Percentiles rank a stretch among this genome's conserved stretches.
phyloP scores from a whole-genome alignment of 2,797 vertebrate genomes.

The Darevskia mixta region DNA sequence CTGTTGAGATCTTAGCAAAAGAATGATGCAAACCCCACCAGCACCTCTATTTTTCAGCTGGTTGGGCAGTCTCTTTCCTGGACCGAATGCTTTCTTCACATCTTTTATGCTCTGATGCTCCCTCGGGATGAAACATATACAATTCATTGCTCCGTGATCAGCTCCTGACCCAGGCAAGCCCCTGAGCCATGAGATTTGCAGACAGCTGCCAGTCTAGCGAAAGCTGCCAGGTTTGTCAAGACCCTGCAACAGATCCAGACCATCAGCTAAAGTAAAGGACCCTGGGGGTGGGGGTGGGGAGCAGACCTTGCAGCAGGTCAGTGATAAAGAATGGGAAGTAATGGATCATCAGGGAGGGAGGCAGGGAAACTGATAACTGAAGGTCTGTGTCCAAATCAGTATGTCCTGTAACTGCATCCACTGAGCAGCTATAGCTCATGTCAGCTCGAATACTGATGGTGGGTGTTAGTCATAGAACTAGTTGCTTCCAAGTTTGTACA shows the following conservation, averaged over 20 bases:
- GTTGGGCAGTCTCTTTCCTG: slow-evolving; percentile 42
- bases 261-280: slow-evolving; percentile 53
- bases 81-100: slow-evolving; percentile 54
- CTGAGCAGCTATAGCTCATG: not conserved
- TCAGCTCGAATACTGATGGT: not conserved
- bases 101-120: slow-evolving; percentile 53
- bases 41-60: not conserved
- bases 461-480: not conserved
- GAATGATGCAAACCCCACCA: no score
- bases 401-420: not conserved
- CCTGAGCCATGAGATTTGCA: slow-evolving; percentile 55
- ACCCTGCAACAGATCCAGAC: slow-evolving; percentile 54
- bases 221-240: slow-evolving; percentile 64
- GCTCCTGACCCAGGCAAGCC: slow-evolving; percentile 57
- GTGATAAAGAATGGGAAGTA: slow-evolving; percentile 37
- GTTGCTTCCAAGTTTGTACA: not conserved
- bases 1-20: slow-evolving; percentile 31
- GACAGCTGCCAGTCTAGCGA: slow-evolving; percentile 69
- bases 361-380: slow-evolving; percentile 36
- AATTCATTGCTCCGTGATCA: slow-evolving; percentile 65
- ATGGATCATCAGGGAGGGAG: slow-evolving; percentile 23
- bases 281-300: slow-evolving; percentile 34
- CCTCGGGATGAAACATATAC: slow-evolving; percentile 52
- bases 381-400: not conserved
- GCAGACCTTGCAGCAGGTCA: slow-evolving; percentile 47